phyloP scores from a whole-genome alignment of 2,797 vertebrate genomes.

The Tiaroga cobitis region DNA sequence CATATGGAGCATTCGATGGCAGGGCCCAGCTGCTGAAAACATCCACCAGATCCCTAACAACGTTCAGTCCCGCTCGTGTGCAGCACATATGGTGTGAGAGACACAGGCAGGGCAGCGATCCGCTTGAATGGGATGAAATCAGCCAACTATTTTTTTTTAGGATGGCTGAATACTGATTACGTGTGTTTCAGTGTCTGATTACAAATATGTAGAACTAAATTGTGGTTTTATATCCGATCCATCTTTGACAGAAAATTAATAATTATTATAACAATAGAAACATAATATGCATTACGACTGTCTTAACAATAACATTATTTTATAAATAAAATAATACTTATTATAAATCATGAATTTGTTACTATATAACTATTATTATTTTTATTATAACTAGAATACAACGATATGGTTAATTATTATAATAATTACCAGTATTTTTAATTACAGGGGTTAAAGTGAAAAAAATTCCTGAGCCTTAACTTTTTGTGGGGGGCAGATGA shows the following conservation, averaged over 20 bases:
- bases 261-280: not conserved
- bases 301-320: not conserved
- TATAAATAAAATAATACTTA: not conserved
- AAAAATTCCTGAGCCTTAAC: too few species aligned
- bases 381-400: too few species aligned
- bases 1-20: not conserved
- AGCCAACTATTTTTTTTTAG: not conserved
- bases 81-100: not conserved
- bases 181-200: not conserved
- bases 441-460: too few species aligned
- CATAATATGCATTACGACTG: not conserved
- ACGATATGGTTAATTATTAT: not conserved
- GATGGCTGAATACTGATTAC: not conserved
- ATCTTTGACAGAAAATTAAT: not conserved
- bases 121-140: not conserved
- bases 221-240: not conserved
- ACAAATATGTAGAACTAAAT: not conserved
- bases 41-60: not conserved
- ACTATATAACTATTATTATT: too few species aligned
- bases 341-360: not conserved
- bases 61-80: not conserved
- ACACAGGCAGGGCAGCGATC: not conserved
- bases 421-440: too few species aligned
- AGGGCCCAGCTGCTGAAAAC: not conserved
- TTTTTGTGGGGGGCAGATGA: too few species aligned